Evolutionary conservation across 2,113 vertebrate genomes (phyloP), one percentile per base, ranked within the genome.

Genomic region (Gnathonemus echidnorhynchus): DNA sequence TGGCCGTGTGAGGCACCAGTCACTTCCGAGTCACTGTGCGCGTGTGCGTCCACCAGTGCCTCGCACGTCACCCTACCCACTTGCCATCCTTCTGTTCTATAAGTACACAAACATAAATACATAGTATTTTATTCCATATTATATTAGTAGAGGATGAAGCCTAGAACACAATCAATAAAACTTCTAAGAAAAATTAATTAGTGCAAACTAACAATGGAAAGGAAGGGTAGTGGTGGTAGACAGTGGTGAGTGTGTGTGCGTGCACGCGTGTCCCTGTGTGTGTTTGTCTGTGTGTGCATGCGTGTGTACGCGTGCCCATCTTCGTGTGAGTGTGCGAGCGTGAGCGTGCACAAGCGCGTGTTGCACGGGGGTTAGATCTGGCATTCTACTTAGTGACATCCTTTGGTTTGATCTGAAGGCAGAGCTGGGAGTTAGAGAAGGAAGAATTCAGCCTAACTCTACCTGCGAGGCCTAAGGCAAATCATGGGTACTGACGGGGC

Each of bases 171-270:
- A 91, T 93, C 88, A 11, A 92, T 90, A 90, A 90, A 91, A 88
- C 74, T 93, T 89, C 89, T 92, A 92, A 93, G 90, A 83, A 91
- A 92, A 94, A 93, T 93, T 90, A 92, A 91, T 96, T 97, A 98
- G 98, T 98, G 98, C 97, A 98, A 97, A 95, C 95, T 92, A 93
- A 94, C 92, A 91, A 94, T 87, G 92, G 94, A 84, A 90, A 91
- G 62, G 85, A 83, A 19, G 19, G 46, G 31, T 56, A 84, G 85
- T 92, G 92, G 92, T 89, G 88, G 89, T 89, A 90, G 86, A 70
- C 66, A 66, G 35, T 70, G 86, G 15, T 56, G 49, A 5, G 39
- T 46, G 87, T 45, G 90, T 80, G 77, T 21, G 77, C 70, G 24
- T 56, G 90, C 88, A 83, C 8, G 6, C 17, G 27, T 91, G 21